These are phyloP conservation scores for Urosaurus nigricauda DNA, from an alignment of 2,797 vertebrate species.

Conservation along the genomic window DNA sequence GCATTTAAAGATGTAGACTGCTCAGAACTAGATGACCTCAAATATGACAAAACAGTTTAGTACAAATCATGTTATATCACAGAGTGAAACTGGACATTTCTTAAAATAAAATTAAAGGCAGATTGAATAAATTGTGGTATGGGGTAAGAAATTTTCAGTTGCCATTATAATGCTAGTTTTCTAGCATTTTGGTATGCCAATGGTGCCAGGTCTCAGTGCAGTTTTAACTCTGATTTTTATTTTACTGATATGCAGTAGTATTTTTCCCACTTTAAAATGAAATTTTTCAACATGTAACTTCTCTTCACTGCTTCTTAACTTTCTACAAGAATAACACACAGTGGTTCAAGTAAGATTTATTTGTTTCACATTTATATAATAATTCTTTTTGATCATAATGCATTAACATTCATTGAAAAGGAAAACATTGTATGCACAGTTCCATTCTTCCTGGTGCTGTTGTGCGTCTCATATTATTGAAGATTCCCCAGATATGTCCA, in stretches of 20 bases:
- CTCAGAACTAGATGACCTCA: too few species aligned
- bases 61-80: neutral
- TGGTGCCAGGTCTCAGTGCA: neutral
- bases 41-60: too few species aligned
- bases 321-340: neutral
- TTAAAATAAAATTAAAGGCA: neutral
- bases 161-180: neutral
- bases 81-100: neutral
- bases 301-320: conserved; percentile 16
- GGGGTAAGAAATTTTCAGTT: neutral
- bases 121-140: neutral
- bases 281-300: neutral
- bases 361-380: conserved; percentile 41
- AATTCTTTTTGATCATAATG: neutral
- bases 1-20: too few species aligned
- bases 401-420: conserved; percentile 49
- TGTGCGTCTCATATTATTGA: conserved; percentile 44
- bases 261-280: conserved; percentile 1
- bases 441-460: conserved; percentile 23
- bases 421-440: conserved; percentile 27
- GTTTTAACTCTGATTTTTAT: conserved; percentile 40
- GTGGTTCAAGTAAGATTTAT: conserved; percentile 28
- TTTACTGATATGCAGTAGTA: neutral
- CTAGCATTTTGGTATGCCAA: neutral
- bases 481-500: conserved; percentile 46